phyloP scores from a whole-genome alignment of 2,113 vertebrate species.

The Bos javanicus region DNA sequence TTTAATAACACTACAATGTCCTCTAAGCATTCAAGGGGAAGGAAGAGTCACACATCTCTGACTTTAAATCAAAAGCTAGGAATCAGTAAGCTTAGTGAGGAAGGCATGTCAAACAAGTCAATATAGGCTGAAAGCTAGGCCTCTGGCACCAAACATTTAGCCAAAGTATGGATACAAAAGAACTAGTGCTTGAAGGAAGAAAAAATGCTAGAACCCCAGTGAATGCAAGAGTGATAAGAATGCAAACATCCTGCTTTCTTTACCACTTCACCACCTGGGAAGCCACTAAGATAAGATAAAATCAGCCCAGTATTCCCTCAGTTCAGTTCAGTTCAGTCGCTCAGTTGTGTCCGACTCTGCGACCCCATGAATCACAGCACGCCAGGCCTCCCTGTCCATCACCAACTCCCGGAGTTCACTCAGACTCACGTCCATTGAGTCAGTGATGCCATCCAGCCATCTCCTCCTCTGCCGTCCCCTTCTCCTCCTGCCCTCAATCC shows the following conservation, averaged over 20 bases:
- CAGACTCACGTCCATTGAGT: no score
- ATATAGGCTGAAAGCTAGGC: not conserved
- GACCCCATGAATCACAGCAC: no score
- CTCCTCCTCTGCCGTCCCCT: no score
- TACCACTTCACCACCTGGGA: not conserved
- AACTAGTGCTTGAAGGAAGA: not conserved
- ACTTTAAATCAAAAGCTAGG: not conserved
- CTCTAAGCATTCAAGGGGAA: not conserved
- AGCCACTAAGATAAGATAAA: not conserved
- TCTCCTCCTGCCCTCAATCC: no score
- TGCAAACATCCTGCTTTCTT: not conserved
- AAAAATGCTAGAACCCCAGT: not conserved
- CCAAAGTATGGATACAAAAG: not conserved
- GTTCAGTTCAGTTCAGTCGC: no score
- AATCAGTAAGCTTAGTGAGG: not conserved
- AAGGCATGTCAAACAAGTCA: not conserved
- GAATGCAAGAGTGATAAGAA: not conserved
- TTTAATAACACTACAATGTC: not conserved
- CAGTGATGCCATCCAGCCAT: no score
- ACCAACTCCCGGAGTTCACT: no score
- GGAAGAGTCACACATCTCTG: not conserved
- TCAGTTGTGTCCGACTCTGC: no score
- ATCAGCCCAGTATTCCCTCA: not conserved
- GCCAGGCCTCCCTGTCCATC: no score
- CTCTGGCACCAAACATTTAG: not conserved